Conservation (phyloP, 2,888 invertebrate species). For the Lepidochrysops patricia region DNA sequence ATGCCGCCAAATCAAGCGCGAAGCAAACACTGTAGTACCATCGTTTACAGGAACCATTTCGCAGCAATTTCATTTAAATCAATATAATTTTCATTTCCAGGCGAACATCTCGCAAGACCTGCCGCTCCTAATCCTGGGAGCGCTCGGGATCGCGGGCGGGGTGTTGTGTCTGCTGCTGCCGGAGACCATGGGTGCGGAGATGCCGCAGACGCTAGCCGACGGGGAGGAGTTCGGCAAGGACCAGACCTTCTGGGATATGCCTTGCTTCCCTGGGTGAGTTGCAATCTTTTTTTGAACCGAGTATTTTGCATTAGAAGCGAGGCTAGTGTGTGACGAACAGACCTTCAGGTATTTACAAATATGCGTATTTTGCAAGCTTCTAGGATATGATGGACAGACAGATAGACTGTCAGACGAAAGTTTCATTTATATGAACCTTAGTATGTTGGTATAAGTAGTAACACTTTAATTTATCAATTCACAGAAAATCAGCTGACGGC, state of each 20-base stretch:
- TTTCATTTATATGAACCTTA: no score
- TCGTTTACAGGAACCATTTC: no score
- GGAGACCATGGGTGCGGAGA: constrained; percentile 88
- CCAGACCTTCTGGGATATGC: constrained; percentile 88
- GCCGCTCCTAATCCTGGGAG: constrained; percentile 85
- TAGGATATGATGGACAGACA: no score
- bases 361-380: no score
- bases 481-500: constrained; percentile 39
- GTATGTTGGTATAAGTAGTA: no score
- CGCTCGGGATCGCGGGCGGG: constrained; percentile 83
- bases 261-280: constrained; percentile 79
- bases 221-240: constrained; percentile 89
- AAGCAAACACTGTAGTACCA: no score
- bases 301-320: no score
- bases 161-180: constrained; percentile 85
- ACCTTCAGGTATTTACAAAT: no score
- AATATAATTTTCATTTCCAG: constrained; percentile 59
- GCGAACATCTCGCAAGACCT: constrained; percentile 81
- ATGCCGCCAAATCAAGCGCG: no score
- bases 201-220: constrained; percentile 90
- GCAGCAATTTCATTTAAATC: no score
- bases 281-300: not conserved
- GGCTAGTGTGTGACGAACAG: no score
- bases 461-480: not conserved
- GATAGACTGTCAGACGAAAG: no score